Percentiles rank a stretch among this genome's conserved stretches.
Conservation (phyloP, 2,888 invertebrate genomes). For the Ophion slaviceki region DNA sequence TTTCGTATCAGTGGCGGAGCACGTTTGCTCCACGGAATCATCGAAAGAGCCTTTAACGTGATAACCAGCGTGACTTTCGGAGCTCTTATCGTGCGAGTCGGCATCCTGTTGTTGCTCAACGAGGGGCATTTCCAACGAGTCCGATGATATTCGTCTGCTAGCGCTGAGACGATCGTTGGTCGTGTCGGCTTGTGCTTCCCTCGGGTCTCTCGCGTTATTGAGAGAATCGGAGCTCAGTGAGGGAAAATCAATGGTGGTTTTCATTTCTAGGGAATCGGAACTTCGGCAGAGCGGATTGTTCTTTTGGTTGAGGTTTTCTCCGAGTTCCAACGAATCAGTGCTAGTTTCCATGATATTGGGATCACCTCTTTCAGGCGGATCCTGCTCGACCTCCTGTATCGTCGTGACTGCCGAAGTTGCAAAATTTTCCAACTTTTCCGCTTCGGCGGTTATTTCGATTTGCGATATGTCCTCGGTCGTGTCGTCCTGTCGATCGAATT, state of each 20-base stretch:
- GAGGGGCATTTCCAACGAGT: constrained; percentile 80
- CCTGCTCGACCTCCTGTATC: constrained; percentile 44
- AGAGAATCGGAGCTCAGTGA: constrained; percentile 82
- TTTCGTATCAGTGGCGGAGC: constrained; percentile 68
- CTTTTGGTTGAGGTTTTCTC: constrained; percentile 81
- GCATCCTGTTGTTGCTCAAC: constrained; percentile 73
- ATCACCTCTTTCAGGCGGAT: constrained; percentile 72
- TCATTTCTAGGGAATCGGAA: constrained; percentile 88
- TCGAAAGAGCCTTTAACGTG: constrained; percentile 64
- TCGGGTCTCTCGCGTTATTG: constrained; percentile 79
- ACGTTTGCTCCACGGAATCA: constrained; percentile 69
- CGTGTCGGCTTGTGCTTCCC: constrained; percentile 71
- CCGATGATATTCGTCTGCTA: constrained; percentile 80
- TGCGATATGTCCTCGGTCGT: constrained; percentile 85
- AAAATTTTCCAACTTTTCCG: constrained; percentile 60
- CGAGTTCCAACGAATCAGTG: constrained; percentile 87
- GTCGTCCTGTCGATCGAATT: constrained; percentile 86
- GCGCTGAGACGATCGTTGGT: constrained; percentile 73
- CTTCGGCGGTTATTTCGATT: constrained; percentile 76
- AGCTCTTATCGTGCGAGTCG: constrained; percentile 67
- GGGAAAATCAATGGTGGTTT: constrained; percentile 83
- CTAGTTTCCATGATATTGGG: constrained; percentile 86
- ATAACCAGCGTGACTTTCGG: constrained; percentile 49
- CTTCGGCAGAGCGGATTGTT: constrained; percentile 86
- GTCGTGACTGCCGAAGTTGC: constrained; percentile 44